These are phyloP conservation scores for Epinephelus malabaricus DNA, from an alignment of 2,797 vertebrate genomes.

Conservation along the genomic window DNA sequence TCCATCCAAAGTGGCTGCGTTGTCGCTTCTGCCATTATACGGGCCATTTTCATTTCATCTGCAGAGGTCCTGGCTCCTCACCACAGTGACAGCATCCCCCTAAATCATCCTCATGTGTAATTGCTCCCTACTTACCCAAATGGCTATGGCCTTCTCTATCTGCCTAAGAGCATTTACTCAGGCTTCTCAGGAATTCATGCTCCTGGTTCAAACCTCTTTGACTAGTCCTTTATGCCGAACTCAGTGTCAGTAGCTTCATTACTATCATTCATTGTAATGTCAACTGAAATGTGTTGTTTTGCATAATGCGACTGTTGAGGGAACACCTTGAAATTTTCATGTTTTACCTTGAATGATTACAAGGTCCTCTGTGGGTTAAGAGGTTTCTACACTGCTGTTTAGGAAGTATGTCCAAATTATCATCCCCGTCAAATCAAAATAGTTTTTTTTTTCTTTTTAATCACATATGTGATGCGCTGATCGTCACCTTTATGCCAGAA, in stretches of 20 bases:
- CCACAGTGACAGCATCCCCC: constrained; percentile 79
- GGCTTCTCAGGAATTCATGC: constrained; percentile 66
- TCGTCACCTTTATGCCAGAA: too few species aligned
- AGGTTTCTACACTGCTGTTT: not conserved
- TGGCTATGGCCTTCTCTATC: constrained; percentile 81
- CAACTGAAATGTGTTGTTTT: constrained; percentile 48
- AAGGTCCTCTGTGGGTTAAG: not conserved
- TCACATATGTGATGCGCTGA: too few species aligned
- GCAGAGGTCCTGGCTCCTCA: constrained; percentile 76
- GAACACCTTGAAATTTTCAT: constrained; percentile 32
- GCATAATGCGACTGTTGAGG: constrained; percentile 32
- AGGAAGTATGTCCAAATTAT: too few species aligned
- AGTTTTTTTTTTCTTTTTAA: too few species aligned
- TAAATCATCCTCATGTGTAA: constrained; percentile 87
- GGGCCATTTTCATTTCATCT: constrained; percentile 86
- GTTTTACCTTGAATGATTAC: constrained; percentile 15
- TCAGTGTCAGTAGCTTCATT: constrained; percentile 60
- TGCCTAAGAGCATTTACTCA: constrained; percentile 87
- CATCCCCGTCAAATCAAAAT: too few species aligned
- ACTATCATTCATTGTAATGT: constrained; percentile 54
- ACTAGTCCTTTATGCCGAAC: constrained; percentile 57
- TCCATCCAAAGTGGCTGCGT: constrained; percentile 81
- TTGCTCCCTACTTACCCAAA: constrained; percentile 87
- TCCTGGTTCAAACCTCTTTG: constrained; percentile 67
- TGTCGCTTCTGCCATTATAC: constrained; percentile 82